phyloP scores from a whole-genome alignment of 2,113 vertebrate genomes.

The Syngnathus scovelli region DNA sequence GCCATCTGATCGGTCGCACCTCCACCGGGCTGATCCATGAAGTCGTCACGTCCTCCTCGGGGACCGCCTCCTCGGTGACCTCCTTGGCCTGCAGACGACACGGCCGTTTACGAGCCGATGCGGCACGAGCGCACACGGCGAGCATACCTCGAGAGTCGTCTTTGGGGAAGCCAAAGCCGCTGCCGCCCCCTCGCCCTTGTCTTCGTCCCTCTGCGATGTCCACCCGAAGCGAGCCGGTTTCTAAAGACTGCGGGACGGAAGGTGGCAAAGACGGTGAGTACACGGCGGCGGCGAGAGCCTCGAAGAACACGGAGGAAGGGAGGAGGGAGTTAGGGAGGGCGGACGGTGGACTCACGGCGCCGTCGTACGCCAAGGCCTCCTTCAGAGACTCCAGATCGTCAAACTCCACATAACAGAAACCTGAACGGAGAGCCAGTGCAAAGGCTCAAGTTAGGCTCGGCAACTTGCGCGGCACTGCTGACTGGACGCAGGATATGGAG shows the following conservation, averaged over 20 bases:
- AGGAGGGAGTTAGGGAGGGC: too few relatives aligned
- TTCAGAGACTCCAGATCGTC: conserved; percentile 96
- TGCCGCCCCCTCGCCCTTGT: conserved; percentile 90
- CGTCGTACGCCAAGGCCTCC: conserved; percentile 93
- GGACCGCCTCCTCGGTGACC: conserved; percentile 69
- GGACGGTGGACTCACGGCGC: conserved; percentile 82
- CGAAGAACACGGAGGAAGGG: too few relatives aligned
- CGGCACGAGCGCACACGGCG: background rate
- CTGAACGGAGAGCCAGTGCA: conserved; percentile 55
- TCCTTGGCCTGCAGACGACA: conserved; percentile 82
- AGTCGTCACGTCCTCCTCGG: conserved; percentile 79
- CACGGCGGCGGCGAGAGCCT: too few relatives aligned
- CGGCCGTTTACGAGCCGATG: background rate
- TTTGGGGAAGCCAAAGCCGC: conserved; percentile 92
- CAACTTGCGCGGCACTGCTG: too few relatives aligned
- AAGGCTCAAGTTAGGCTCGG: too few relatives aligned
- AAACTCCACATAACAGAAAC: conserved; percentile 99
- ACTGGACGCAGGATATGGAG: too few relatives aligned
- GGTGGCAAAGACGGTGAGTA: conserved; percentile 6
- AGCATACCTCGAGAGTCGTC: conserved; percentile 85
- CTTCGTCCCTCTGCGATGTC: conserved; percentile 96
- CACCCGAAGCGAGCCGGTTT: conserved; percentile 86
- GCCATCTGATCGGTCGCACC: conserved; percentile 49
- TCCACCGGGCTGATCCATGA: conserved; percentile 69
- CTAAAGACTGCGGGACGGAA: conserved; percentile 76